phyloP scores from a whole-genome alignment of 2,888 invertebrate species.

The Lapara coniferarum region DNA sequence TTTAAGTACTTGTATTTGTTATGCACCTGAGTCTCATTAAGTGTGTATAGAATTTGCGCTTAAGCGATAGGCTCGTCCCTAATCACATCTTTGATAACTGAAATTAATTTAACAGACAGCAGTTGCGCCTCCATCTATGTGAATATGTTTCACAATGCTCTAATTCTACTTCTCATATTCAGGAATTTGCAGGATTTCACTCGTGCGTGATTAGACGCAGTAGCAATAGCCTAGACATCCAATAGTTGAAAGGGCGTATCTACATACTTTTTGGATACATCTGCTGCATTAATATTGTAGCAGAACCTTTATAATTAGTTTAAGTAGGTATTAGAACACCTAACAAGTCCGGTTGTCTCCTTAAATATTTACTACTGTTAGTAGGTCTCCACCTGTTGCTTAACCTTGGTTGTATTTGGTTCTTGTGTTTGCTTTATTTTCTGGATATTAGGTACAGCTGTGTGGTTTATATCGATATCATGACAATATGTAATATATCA shows the following conservation, averaged over 20 bases:
- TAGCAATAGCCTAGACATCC: not conserved
- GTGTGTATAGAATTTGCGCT: no score
- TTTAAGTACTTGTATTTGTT: no score
- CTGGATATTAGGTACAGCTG: no score
- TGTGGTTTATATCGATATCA: no score
- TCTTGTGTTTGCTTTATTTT: no score
- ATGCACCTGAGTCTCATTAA: no score
- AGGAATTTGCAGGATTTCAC: not conserved
- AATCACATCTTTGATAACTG: not conserved
- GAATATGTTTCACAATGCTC: not conserved
- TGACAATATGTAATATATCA: no score
- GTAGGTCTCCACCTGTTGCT: no score
- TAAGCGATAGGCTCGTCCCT: not conserved
- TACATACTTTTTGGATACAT: not conserved
- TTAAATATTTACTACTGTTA: not conserved
- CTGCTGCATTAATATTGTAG: not conserved
- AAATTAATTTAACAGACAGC: no score
- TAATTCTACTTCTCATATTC: not conserved
- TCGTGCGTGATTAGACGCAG: not conserved
- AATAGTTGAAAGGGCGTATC: not conserved
- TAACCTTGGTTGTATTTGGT: no score
- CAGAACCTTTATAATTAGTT: conserved; percentile 2
- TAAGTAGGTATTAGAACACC: not conserved
- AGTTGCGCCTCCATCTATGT: not conserved
- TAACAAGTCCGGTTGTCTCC: not conserved